Conservation (phyloP, 2,113 vertebrate genomes). For the Pleuronectes platessa region DNA sequence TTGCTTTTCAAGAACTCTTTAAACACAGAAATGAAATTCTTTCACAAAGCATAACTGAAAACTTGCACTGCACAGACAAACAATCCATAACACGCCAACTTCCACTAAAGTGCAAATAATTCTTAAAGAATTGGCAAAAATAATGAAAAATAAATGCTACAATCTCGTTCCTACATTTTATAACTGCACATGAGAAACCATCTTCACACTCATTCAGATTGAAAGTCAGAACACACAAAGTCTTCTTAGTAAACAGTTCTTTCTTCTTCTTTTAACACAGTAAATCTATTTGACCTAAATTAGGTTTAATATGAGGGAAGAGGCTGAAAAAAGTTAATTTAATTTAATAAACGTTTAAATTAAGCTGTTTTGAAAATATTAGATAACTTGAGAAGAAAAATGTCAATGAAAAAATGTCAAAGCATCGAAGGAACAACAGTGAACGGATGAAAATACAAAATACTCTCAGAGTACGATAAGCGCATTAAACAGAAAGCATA, state of each 20-base stretch:
- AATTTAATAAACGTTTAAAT: slow-evolving; percentile 6
- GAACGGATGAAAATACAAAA: slow-evolving; percentile 42
- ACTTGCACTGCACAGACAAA: slow-evolving; percentile 23
- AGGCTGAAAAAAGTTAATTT: slow-evolving; percentile 10
- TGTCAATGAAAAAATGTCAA: slow-evolving; percentile 8
- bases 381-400: slow-evolving; percentile 25
- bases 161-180: slow-evolving; percentile 25
- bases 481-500: slow-evolving; percentile 44
- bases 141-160: neutral
- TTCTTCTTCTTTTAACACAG: neutral
- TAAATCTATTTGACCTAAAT: slow-evolving; percentile 44
- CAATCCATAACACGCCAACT: slow-evolving; percentile 17
- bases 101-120: slow-evolving; percentile 75
- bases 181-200: slow-evolving; percentile 4
- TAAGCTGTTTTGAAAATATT: slow-evolving; percentile 8
- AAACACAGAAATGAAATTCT: slow-evolving; percentile 27
- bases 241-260: slow-evolving; percentile 15
- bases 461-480: slow-evolving; percentile 46
- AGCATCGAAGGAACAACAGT: slow-evolving; percentile 28
- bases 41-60: slow-evolving; percentile 13
- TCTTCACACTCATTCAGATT: slow-evolving; percentile 7
- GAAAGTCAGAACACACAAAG: slow-evolving; percentile 17
- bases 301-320: slow-evolving; percentile 3
- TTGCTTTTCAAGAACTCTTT: slow-evolving; percentile 31
- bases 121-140: slow-evolving; percentile 41